Evolutionary conservation across 2,888 invertebrate species (phyloP).

Genomic region (Acleris sparsana): DNA sequence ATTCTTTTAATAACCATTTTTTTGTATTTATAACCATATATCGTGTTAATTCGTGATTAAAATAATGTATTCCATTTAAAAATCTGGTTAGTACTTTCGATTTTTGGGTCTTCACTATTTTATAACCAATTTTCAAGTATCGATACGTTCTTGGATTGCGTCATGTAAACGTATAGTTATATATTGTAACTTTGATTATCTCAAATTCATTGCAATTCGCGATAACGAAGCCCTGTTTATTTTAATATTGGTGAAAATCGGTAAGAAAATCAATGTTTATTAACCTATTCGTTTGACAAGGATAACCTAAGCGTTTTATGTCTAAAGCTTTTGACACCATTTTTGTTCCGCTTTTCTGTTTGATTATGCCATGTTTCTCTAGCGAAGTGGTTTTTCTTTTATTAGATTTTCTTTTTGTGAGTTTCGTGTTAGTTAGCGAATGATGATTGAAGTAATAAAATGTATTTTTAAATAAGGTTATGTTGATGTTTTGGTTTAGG

Average conservation of each 20-base stretch:
- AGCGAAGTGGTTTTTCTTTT: constrained; percentile 17
- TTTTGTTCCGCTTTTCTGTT: constrained; percentile 69
- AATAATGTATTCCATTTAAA: constrained; percentile 35
- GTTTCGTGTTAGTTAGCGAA: constrained; percentile 18
- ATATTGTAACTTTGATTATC: constrained; percentile 51
- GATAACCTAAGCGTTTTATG: constrained; percentile 72
- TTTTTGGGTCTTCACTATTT: constrained; percentile 59
- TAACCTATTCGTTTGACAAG: constrained; percentile 76
- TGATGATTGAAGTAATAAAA: constrained; percentile 25
- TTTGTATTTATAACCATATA: constrained; percentile 11
- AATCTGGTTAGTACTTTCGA: constrained; percentile 52
- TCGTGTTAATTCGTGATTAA: constrained; percentile 10
- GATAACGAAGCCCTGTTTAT: constrained; percentile 32
- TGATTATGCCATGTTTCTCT: constrained; percentile 49
- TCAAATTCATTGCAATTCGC: constrained; percentile 42
- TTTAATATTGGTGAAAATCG: constrained; percentile 34
- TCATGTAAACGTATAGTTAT: constrained; percentile 75
- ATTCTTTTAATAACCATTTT: constrained; percentile 65
- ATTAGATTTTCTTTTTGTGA: constrained; percentile 24
- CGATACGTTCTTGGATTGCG: constrained; percentile 77
- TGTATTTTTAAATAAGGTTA: constrained; percentile 66
- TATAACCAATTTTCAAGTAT: constrained; percentile 71
- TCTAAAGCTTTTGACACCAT: constrained; percentile 69
- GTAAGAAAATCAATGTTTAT: constrained; percentile 46
- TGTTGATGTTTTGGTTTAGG: constrained; percentile 81